Conservation (phyloP, 2,113 vertebrate genomes). For the Labeo rohita region DNA sequence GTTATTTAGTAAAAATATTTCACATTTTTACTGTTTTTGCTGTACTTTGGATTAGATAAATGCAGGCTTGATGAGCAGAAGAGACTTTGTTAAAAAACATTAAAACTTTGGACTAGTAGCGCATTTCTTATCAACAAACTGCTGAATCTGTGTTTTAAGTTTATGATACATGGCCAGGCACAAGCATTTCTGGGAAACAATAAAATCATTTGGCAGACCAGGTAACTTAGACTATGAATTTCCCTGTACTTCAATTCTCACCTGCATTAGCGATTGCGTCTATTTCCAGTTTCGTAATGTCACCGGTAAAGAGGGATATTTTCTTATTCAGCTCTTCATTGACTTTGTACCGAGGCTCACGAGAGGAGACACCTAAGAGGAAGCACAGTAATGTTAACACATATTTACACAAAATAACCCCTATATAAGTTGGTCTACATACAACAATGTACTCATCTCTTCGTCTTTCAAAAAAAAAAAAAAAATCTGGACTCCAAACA, state of each 20-base stretch:
- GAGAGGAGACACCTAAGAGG: conserved; percentile 48
- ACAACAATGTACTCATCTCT: neutral
- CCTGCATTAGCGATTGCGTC: conserved; percentile 87
- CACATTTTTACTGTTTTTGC: too few species aligned
- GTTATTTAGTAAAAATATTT: too few species aligned
- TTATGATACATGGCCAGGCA: neutral
- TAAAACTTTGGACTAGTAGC: too few species aligned
- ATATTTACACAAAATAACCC: neutral
- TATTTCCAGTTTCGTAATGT: conserved; percentile 89
- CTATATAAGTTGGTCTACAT: neutral
- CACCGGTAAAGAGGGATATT: conserved; percentile 82
- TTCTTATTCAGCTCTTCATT: conserved; percentile 79
- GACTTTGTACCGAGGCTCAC: conserved; percentile 48
- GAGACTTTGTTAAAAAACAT: neutral
- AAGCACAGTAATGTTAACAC: neutral
- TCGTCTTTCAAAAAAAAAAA: neutral
- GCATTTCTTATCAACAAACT: neutral
- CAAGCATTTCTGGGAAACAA: neutral
- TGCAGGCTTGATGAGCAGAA: too few species aligned
- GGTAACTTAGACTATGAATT: neutral
- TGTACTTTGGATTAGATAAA: too few species aligned
- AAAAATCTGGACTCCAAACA: neutral
- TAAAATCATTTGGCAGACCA: conserved; percentile 2
- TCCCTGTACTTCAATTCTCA: conserved; percentile 56
- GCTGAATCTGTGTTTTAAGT: conserved; percentile 14